Evolutionary conservation across 2,888 invertebrate species (phyloP), one percentile per base, ranked within the genome.

Genomic region (Automeris io): DNA sequence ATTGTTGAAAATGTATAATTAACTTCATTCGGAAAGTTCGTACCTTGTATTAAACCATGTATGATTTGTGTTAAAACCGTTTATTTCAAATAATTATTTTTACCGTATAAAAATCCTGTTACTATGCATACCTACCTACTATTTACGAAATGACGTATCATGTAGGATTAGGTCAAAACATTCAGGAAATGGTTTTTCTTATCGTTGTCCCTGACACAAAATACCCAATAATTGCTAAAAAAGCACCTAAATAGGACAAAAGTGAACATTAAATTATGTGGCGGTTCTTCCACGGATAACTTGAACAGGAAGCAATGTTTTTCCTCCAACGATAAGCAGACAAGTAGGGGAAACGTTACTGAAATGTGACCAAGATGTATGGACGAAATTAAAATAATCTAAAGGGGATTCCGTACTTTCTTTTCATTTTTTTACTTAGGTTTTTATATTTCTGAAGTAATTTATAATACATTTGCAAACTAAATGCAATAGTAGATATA

Each of bases 311-410:
- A 83, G 78, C 61, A 62, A 75, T 85, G 72, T 64, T 68, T 83
- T 77, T 70, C 74, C 72, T 52, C 47, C 46, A 33, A 64, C 67
- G 78, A 82, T 82, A 82, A 69, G 70, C 54, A 79, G 85, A 81
- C 82, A 81, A 71, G 76, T 46, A 43, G 51, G 70, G 85, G 83
- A 83, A 83, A 71, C 59, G 61, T 53, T 48, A 61, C 47, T 59
- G 66, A 71, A 69, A 71, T 60, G 74, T 61, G 62, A 68, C 48
- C 54, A 71, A 71, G 70, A 79, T 73, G 62, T 72, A 78, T 70
- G 70, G 67, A 72, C 64, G 73, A 71, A 70, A 37, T 32, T 25
- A 37, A 23, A 40, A 37, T 31, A 41, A 36, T 12, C 25, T 19
- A 31, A 13, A 9, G 12, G 23, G 31, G 31, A 23, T 13, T 32